Percentiles rank a stretch among this genome's conserved stretches.
phyloP scores from a whole-genome alignment of 2,888 invertebrate genomes.

The Drosophila anomalipes region DNA sequence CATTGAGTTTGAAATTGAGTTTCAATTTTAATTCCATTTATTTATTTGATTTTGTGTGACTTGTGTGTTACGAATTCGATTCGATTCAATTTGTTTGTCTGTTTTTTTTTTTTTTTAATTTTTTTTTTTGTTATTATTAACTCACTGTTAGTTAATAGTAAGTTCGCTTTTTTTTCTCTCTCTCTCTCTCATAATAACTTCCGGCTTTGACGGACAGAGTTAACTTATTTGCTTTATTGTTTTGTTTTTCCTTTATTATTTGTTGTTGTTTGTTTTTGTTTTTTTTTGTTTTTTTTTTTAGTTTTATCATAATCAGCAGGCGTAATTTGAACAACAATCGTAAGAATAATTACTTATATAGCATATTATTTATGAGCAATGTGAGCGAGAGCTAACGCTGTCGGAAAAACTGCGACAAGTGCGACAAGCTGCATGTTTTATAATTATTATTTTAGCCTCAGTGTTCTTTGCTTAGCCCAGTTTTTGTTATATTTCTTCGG shows the following conservation, averaged over 20 bases:
- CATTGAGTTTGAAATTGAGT: slow-evolving; percentile 59
- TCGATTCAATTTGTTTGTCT: slow-evolving; percentile 33
- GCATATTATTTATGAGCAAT: slow-evolving; percentile 51
- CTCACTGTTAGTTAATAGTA: slow-evolving; percentile 26
- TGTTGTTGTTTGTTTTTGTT: slow-evolving; percentile 1
- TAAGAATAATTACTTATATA: slow-evolving; percentile 56
- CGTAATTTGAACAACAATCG: slow-evolving; percentile 35
- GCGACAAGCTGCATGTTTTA: slow-evolving; percentile 30
- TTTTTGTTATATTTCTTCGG: slow-evolving; percentile 34
- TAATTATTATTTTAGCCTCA: slow-evolving; percentile 55
- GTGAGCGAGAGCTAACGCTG: slow-evolving; percentile 1
- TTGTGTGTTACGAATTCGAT: slow-evolving; percentile 15
- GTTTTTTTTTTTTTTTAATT: neutral
- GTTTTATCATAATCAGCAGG: slow-evolving; percentile 37
- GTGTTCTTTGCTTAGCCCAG: slow-evolving; percentile 56
- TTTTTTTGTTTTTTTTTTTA: slow-evolving; percentile 6
- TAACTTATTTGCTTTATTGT: slow-evolving; percentile 7
- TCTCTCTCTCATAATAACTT: slow-evolving; percentile 64
- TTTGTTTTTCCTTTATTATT: neutral
- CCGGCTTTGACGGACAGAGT: slow-evolving; percentile 49
- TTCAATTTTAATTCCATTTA: slow-evolving; percentile 29
- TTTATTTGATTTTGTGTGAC: slow-evolving; percentile 25
- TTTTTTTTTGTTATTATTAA: slow-evolving; percentile 17
- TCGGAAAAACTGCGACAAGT: slow-evolving; percentile 17
- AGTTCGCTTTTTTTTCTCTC: slow-evolving; percentile 45